Base-by-base conservation (phyloP, 2,797 vertebrate species). In the Sebastes alutus region DNA sequence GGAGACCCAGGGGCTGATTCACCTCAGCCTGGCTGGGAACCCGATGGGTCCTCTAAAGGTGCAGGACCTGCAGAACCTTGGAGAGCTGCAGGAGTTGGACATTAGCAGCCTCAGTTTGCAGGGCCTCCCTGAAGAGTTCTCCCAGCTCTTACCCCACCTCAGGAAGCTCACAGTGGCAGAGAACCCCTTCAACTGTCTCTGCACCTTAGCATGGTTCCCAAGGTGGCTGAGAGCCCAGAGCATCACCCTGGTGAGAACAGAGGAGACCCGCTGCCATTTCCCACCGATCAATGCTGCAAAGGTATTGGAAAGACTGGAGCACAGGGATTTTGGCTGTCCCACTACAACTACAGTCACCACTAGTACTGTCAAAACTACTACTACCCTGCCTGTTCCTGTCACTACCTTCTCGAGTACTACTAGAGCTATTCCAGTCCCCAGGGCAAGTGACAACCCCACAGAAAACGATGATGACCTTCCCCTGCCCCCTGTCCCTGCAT, bases 151-250 rank as follows among this genome's bases (percentile, higher is more conserved):
- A 52, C 97, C 97, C 29, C 95, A 95, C 70, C 95, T 99, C 23
- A 92, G 87, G 66, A 95, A 96, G 1, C 54, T 99, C 72, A 96
- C 93, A 0, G 94, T 96, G 0, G 97, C 99, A 0, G 95, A 97
- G 71, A 99, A 99, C 91, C 99, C 98, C 74, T 99, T 99, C 88
- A 99, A 99, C 92, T 99, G 99, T 8, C 91, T 99, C 67, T 99
- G 99, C 84, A 95, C 89, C 55, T 92, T 99, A 90, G 97, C 97
- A 75, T 99, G 98, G 98, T 95, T 99, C 12, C 96, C 97, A 60
- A 93, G 93, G 85, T 99, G 99, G 99, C 91, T 97, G 22, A 95
- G 95, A 3, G 68, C 92, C 30, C 95, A 95, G 25, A 89, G 86
- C 0, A 92, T 97, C 29, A 80, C 79, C 0, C 93, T 99, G 70